Base-by-base conservation (phyloP, 2,113 vertebrate species). In the Xiphorhynchus elegans region DNA sequence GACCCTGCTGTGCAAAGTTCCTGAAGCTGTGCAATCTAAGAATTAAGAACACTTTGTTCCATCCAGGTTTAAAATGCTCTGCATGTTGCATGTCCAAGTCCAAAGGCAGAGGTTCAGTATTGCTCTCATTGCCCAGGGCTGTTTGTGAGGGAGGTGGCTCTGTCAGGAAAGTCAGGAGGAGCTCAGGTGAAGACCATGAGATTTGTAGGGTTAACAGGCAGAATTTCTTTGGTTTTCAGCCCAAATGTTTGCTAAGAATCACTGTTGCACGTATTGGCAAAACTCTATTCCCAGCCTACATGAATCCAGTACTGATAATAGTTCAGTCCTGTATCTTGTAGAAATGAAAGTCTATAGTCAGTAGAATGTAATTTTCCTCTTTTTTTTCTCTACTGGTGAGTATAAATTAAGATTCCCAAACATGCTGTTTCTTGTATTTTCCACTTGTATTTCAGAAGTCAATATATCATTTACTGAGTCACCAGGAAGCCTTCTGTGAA, bases 171-270 rank as follows among this genome's bases (percentile, higher is more conserved):
- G 29, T 18, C 29, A 13, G 1, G 3, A n/a, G 29, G 29, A 66
- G 67, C 68, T 79, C 84, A 47, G 39, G 75, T 87, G 40, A 88
- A 50, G 24, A 90, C 52, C 11, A 6, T 53, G 76, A 84, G 79
- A 44, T 91, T 77, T 44, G 44, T 70, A 28, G 75, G 49, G 83
- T 90, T 92, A 84, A 63, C 18, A 74, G 56, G 55, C 78, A 92
- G 83, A 64, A 64, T 87, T 95, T 60, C 39, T 91, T 70, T 84
- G 88, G 68, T 60, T 84, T 86, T 92, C 0, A 0, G 52, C 82
- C 75, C 79, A 60, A 85, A 72, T 77, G 80, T 81, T 74, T 90
- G 68, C 93, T 95, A 75, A 84, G 93, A 93, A 56, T 56, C 60
- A 24, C 55, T 93, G 67, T 25, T 70, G 42, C 66, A 10, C 47